Evolutionary conservation across 2,797 vertebrate species (phyloP), one percentile per base, ranked within the genome.

Genomic region (Toxotes lorentzi): DNA sequence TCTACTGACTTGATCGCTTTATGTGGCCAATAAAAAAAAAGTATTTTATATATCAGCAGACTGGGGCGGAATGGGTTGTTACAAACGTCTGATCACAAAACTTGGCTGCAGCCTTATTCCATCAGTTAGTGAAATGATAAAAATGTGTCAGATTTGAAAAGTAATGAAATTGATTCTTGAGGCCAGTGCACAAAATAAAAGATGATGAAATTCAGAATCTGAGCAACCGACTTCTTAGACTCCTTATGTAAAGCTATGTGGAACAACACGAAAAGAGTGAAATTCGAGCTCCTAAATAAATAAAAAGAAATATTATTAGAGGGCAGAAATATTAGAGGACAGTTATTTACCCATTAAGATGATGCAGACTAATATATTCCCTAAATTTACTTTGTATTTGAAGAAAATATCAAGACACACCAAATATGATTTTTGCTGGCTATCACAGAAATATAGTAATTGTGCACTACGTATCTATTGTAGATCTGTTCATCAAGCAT

Each of bases 11-110:
- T 38, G 14, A 43, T 62, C 50, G 30, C 24, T 35, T 58, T 67
- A 63, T 77, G 40, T 43, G 11, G 38, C 43, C 17, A 45, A 34
- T 70, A 54, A 27, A 50, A 41, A 63, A 63, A 59, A 64, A 30
- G 12, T 50, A n/a, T 14, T 69, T 63, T 34, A 21, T 68, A 51
- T 35, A 27, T 48, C 66, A 50, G 48, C 11, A 50, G 40, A 53
- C 35, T 57, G 34, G 16, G 19, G 17, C 17, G 7, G n/a, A 12
- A 73, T 50, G 23, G 30, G 16, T 57, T 4, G 1, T 38, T 16
- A 2, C 67, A 61, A 68, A 61, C 35, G n/a, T 19, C 40, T 41
- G 16, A 45, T 24, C 32, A 66, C n/a, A 5, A 21, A 41, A 58
- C 11, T 53, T 62, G 54, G 48, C 19, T 51, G 16, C 32, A 30